These are phyloP conservation scores for Ophonus ardosiacus DNA, from an alignment of 2,888 invertebrate species.

Conservation along the genomic window DNA sequence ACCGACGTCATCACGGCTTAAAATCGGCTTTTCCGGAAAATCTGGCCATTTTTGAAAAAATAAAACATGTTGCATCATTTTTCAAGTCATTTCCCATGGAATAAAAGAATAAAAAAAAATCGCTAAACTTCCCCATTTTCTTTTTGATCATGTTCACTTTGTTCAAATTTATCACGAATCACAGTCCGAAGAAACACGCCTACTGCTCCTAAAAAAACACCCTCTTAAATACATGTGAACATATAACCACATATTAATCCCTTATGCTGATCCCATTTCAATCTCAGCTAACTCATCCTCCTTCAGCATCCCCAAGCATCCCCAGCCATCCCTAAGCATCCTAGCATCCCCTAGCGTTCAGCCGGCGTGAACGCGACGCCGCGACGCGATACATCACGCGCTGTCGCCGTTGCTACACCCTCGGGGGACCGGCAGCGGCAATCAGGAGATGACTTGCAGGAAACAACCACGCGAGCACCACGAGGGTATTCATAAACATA, in stretches of 20 bases:
- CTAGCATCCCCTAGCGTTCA: background rate
- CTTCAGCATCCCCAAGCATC: background rate
- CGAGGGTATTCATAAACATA: conserved; percentile 22
- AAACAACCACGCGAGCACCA: conserved; percentile 11
- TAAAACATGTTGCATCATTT: too few species aligned
- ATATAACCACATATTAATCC: background rate
- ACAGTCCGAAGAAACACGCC: too few species aligned
- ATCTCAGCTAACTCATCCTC: background rate
- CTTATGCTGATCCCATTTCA: background rate
- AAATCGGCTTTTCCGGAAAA: too few species aligned
- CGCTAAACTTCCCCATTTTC: too few species aligned
- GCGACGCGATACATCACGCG: conserved; percentile 24
- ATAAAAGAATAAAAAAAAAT: too few species aligned
- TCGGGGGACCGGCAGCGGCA: conserved; percentile 4
- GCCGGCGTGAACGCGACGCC: conserved; percentile 25
- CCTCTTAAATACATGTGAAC: too few species aligned
- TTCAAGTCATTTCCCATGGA: too few species aligned
- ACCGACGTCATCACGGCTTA: too few species aligned
- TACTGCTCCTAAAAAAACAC: too few species aligned
- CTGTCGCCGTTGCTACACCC: background rate
- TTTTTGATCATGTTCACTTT: too few species aligned
- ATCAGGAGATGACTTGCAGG: conserved; percentile 40
- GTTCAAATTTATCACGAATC: too few species aligned
- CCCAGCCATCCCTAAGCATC: background rate
- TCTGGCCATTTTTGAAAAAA: too few species aligned